Base-by-base conservation (phyloP, 2,797 vertebrate species). In the Siniperca obscura region DNA sequence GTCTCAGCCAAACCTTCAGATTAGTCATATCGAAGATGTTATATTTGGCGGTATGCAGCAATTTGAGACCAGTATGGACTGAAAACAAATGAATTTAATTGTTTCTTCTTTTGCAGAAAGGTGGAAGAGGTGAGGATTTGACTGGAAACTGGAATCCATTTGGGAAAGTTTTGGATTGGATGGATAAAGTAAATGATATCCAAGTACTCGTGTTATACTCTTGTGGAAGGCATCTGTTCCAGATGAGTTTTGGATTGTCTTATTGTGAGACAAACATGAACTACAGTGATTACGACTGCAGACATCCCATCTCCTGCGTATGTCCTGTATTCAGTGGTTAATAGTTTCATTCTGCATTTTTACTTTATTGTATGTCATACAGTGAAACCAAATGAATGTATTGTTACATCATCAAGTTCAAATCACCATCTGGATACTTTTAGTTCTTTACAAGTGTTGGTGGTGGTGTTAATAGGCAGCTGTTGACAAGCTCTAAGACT, bases 401-500 rank as follows among this genome's bases (percentile, higher is more conserved):
- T 40, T 21, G 48, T n/a, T 70, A 53, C 46, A 83, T 0, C 36
- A 69, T 40, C 46, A 36, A 1, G 64, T 70, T 61, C 57, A 66
- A 6, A 27, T 56, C 61, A 56, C 66, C 76, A 75, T 84, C 86
- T 82, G 79, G 73, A 78, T 73, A 36, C 21, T 64, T 25, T 55
- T 30, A 55, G 40, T 55, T 70, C 67, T 78, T 75, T 77, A 40
- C 62, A 70, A 70, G 50, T 14, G 61, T 38, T 56, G 65, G 67
- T 65, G 67, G 44, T 25, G 17, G 27, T 79, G 71, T 73, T 52
- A 65, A 84, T 56, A 80, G 22, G 83, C 70, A 84, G 83, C 64
- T 84, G 81, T 42, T 70, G 79, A 86, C 64, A 60, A 76, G 52
- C 38, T 77, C 56, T 34, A 11, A 72, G 60, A 84, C 53, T 59